A percentile compares a stretch with the other conserved stretches of the same genome.
Evolutionary conservation across 2,888 invertebrate species (phyloP).

Genomic region (Germaria angustata): DNA sequence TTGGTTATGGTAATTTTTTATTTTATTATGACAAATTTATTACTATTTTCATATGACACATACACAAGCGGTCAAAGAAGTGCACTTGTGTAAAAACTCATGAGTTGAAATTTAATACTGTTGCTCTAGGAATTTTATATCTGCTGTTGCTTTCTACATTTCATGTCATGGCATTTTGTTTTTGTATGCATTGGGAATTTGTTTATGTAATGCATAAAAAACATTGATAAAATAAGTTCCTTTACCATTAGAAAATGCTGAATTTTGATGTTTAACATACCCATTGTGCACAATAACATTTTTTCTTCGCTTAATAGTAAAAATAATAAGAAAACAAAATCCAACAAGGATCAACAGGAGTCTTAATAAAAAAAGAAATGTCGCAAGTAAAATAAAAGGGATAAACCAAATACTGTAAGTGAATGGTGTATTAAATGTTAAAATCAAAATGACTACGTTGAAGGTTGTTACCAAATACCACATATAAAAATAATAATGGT

Average conservation of each 20-base stretch:
- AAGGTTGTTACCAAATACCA: constrained; percentile 51
- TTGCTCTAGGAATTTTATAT: constrained; percentile 42
- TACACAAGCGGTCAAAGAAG: background rate
- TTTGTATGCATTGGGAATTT: background rate
- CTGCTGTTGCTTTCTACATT: constrained; percentile 6
- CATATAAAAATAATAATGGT: constrained; percentile 19
- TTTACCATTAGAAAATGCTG: background rate
- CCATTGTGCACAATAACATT: constrained; percentile 36
- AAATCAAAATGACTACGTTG: constrained; percentile 55
- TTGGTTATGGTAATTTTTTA: background rate
- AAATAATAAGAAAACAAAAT: constrained; percentile 35
- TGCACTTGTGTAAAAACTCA: constrained; percentile 41
- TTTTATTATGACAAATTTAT: background rate
- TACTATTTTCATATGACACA: background rate
- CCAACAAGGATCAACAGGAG: constrained; percentile 61
- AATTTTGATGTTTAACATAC: background rate
- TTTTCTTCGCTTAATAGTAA: constrained; percentile 2
- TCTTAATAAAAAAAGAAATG: constrained; percentile 11
- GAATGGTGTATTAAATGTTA: constrained; percentile 46
- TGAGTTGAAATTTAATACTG: constrained; percentile 49
- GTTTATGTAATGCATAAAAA: background rate
- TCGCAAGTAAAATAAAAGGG: background rate
- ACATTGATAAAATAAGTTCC: background rate
- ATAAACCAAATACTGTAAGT: constrained; percentile 22
- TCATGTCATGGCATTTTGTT: constrained; percentile 14